Base-by-base conservation (phyloP, 2,888 invertebrate species). In the Dynastes maya region DNA sequence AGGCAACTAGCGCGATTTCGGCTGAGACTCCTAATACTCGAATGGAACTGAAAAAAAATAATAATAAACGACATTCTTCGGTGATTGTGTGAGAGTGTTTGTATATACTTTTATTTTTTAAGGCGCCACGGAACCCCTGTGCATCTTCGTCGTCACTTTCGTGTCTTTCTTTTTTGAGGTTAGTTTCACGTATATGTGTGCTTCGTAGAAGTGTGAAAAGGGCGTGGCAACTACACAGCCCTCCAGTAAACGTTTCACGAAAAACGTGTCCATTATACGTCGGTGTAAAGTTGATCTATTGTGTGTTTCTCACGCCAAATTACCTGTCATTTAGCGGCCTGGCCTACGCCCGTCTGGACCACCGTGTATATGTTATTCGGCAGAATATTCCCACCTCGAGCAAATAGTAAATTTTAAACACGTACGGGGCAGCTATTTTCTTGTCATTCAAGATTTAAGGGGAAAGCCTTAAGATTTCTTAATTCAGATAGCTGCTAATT, bases 281-380 rank as follows among this genome's bases (percentile, higher is more conserved):
- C 82, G 78, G 82, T 80, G 78, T 79, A 83, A 83, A 83, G 82
- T 80, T 82, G 82, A 84, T 81, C 81, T 77, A 77, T 80, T 80
- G 77, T 79, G 74, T 80, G 83, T 85, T 85, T 72, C 85, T 84
- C 85, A 85, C 85, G 84, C 85, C 72, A 85, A 85, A 85, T 85
- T 85, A 85, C 83, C 84, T 83, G 82, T 81, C 83, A 82, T 85
- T 85, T 85, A 85, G 84, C 85, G 82, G 84, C 84, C 85, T 82
- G 84, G 84, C 85, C 85, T 83, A 77, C 65, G 65, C 76, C 65
- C 29, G 53, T 67, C 63, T 49, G 67, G 76, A 76, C 76, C 76
- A 76, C 76, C 76, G 76, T 76, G 76, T 65, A 40, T 75, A 64
- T 64, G 22, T 58, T 58, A 22, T 75, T 63, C 65, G 72, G 58